These are phyloP conservation scores for Acleris holmiana DNA, from an alignment of 2,888 invertebrate genomes.

Conservation along the genomic window DNA sequence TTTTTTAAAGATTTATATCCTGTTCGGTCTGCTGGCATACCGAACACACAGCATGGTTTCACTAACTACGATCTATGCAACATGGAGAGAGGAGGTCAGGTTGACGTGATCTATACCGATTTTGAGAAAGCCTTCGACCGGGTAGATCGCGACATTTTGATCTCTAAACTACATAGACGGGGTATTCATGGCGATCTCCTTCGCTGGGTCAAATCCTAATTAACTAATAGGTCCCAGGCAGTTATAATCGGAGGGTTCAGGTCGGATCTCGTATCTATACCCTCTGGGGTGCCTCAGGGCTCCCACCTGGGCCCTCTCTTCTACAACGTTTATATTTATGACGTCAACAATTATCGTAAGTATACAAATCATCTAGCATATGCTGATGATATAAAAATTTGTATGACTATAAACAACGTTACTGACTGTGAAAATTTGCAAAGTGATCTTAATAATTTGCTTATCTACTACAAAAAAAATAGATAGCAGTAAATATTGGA, in stretches of 20 bases:
- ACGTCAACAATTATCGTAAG: too few species aligned
- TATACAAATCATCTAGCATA: neutral
- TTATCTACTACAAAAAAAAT: neutral
- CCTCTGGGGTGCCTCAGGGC: conserved; percentile 13
- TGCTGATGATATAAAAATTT: conserved; percentile 5
- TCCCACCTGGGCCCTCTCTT: too few species aligned
- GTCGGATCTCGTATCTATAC: neutral
- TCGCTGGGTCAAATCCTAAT: neutral
- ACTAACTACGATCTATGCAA: neutral
- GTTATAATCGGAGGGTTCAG: conserved; percentile 9
- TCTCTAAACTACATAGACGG: neutral
- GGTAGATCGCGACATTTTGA: conserved; percentile 8
- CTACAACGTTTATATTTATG: too few species aligned
- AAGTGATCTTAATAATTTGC: neutral
- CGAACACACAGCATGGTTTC: neutral
- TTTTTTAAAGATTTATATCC: too few species aligned
- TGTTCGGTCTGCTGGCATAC: neutral
- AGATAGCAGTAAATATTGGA: conserved; percentile 4
- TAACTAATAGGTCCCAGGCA: neutral
- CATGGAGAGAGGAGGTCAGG: conserved; percentile 10
- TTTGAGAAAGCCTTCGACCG: conserved; percentile 12
- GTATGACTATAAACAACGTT: neutral
- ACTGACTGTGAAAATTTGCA: neutral
- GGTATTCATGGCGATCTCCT: conserved; percentile 9
- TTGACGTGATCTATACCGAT: conserved; percentile 15